Conservation (phyloP, 2,888 invertebrate species). For the Polyploca ridens region DNA sequence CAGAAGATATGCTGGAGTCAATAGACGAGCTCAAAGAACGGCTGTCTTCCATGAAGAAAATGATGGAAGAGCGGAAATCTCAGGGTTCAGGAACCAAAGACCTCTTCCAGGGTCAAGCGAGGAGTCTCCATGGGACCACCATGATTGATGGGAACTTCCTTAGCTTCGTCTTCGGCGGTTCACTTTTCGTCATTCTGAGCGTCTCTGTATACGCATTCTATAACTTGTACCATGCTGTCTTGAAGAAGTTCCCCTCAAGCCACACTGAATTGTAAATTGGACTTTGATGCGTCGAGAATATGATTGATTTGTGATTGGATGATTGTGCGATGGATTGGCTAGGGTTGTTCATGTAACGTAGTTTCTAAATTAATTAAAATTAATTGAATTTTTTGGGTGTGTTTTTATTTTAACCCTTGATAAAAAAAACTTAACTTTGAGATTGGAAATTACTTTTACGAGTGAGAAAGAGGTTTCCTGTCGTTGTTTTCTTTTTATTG, state of each 20-base stretch:
- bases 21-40: constrained; percentile 92
- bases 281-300: constrained; percentile 23
- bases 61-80: constrained; percentile 90
- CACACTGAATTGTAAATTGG: constrained; percentile 90
- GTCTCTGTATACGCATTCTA: constrained; percentile 95
- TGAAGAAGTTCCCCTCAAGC: constrained; percentile 92
- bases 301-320: constrained; percentile 30
- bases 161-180: constrained; percentile 92
- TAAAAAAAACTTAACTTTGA: too few species aligned
- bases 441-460: too few species aligned
- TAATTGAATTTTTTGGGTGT: not conserved
- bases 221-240: constrained; percentile 86
- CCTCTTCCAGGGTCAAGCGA: constrained; percentile 75
- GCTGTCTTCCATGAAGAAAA: constrained; percentile 90
- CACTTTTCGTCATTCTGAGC: constrained; percentile 90
- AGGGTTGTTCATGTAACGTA: constrained; percentile 15
- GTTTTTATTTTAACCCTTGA: not conserved
- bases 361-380: not conserved
- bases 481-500: too few species aligned
- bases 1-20: constrained; percentile 86
- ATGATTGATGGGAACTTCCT: constrained; percentile 93
- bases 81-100: constrained; percentile 77
- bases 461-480: too few species aligned
- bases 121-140: constrained; percentile 80
- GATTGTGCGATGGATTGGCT: constrained; percentile 35